Evolutionary conservation across 23 tunicate genomes (phyloP).

Genomic region (Halocynthia roretzi): DNA sequence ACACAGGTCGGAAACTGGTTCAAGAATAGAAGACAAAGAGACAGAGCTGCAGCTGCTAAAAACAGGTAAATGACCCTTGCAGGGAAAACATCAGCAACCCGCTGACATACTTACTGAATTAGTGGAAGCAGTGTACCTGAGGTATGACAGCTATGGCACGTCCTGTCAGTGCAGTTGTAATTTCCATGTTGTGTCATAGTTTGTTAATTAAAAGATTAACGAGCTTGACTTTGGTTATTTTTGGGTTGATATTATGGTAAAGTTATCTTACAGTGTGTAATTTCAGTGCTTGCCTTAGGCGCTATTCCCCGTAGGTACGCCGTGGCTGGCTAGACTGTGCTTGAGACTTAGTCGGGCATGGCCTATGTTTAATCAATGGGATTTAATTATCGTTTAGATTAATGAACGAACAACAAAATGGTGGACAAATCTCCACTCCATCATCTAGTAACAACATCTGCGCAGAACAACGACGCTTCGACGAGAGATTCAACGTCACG

Average conservation of each 20-base stretch:
- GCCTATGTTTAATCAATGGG: neutral
- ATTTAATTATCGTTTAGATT: slow-evolving; percentile 3
- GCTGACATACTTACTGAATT: neutral
- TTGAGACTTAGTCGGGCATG: neutral
- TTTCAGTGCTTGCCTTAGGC: too few relatives aligned
- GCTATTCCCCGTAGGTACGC: too few relatives aligned
- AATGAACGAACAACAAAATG: slow-evolving; percentile 12
- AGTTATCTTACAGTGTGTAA: too few relatives aligned
- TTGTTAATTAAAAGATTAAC: too few relatives aligned
- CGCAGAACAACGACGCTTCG: slow-evolving; percentile 7
- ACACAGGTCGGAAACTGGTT: slow-evolving; percentile 99
- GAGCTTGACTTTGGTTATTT: too few relatives aligned
- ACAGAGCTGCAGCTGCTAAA: slow-evolving; percentile 93
- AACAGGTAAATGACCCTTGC: slow-evolving; percentile 35
- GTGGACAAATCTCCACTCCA: neutral
- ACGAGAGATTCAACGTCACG: slow-evolving; percentile 8
- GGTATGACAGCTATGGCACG: too few relatives aligned
- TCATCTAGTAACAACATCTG: neutral
- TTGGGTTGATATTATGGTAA: too few relatives aligned
- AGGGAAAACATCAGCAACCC: neutral
- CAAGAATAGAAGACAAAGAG: slow-evolving; percentile 96
- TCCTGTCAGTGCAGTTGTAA: too few relatives aligned
- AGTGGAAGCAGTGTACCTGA: too few relatives aligned
- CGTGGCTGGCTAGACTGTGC: neutral
- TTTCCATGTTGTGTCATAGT: too few relatives aligned